Evolutionary conservation across 1,140 invertebrate species (phyloP), one percentile per base, ranked within the genome.

Genomic region (Aphaenogaster ashmeadi): DNA sequence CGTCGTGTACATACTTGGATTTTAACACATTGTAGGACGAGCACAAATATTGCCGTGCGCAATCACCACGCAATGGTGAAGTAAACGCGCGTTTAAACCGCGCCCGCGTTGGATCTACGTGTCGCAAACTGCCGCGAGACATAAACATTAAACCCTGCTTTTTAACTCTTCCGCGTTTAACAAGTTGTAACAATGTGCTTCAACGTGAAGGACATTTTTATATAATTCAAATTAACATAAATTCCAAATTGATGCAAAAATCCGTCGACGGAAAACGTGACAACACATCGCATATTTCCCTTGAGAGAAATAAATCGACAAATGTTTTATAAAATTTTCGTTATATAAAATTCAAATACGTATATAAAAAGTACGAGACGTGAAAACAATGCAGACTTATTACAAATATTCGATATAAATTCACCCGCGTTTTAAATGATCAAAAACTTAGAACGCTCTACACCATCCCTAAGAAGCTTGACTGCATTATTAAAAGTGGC

Each of bases 11-110:
- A n/a, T 36, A 8, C 36, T 9, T 54, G 50, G 41, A 69, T 54
- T 69, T 81, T 81, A 69, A 69, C 33, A 66, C 60, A 52, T 79
- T 80, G 44, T 21, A n/a, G 47, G 18, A 80, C 47, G 75, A 4
- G 15, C 15, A 9, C 36, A 13, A 44, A 44, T 44, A 74, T 74
- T 38, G 71, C 52, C 50, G 50, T 18, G 36, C 72, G 72, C 72
- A 52, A 52, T 71, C 44, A 21, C 44, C 21, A 6, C 15, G 44
- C 67, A 74, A 56, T 38, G 18, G 72, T 33, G n/a, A 41, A 11
- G 15, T 74, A 74, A 74, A 54, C 9, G 38, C 33, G 21, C 27
- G 33, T 58, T 72, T 54, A 74, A 52, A 2, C 13, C 21, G 67
- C n/a, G 21, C 8, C 41, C 38, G 33, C 33, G 8, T 4, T 54